Percentiles rank a stretch among this genome's conserved stretches.
These are phyloP conservation scores for Sminthurinus aureus DNA, from an alignment of 2,888 invertebrate species.

Conservation along the genomic window DNA sequence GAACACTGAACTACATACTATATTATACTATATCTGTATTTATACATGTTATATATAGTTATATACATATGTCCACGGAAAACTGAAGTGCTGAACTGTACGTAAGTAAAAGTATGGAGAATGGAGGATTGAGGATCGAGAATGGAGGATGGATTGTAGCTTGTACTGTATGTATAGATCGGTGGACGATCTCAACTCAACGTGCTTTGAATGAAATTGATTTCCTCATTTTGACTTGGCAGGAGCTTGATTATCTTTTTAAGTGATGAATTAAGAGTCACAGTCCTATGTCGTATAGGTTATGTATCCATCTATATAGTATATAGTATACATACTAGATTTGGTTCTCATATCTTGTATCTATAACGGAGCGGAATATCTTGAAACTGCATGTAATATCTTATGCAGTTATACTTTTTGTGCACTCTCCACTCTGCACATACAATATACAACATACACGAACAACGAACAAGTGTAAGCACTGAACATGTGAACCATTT, in stretches of 20 bases:
- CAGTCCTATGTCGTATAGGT: conserved; percentile 2
- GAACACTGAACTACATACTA: too few relatives aligned
- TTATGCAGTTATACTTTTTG: background rate
- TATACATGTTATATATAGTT: too few relatives aligned
- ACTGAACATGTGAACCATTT: too few relatives aligned
- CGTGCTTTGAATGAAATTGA: conserved; percentile 46
- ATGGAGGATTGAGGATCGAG: too few relatives aligned
- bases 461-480: too few relatives aligned
- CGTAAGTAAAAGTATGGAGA: too few relatives aligned
- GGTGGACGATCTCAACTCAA: conserved; percentile 1
- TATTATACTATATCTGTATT: too few relatives aligned
- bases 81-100: too few relatives aligned
- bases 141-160: too few relatives aligned
- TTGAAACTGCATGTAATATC: background rate
- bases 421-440: background rate
- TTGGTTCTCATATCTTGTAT: too few relatives aligned
- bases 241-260: conserved; percentile 41
- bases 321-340: background rate
- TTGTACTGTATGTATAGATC: background rate
- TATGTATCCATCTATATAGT: background rate
- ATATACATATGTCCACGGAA: too few relatives aligned
- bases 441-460: background rate
- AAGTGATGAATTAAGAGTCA: conserved; percentile 39
- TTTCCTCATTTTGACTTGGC: conserved; percentile 38
- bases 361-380: too few relatives aligned